Evolutionary conservation across 2,888 invertebrate genomes (phyloP), one percentile per base, ranked within the genome.

Genomic region (Chorisops tibialis): DNA sequence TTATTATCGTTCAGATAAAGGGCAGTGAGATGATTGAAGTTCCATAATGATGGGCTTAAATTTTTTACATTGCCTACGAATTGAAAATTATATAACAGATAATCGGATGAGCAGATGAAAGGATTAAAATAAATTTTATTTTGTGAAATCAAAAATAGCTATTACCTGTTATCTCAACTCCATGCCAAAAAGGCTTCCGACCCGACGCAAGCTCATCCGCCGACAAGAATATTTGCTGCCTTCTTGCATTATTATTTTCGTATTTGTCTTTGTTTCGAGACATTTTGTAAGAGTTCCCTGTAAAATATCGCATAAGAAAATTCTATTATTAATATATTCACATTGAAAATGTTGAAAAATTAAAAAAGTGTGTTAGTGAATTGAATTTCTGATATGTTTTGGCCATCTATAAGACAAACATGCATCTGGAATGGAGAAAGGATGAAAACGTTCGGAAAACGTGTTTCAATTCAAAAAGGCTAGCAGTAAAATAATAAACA

Each of bases 1-100:
- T 89, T 89, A 83, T 99, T 99, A 81, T 96, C 94, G 80, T 96
- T 96, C 75, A 98, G 84, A 81, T 96, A 96, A 73, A 99, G 83
- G 69, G 92, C 91, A 63, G 97, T 97, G 73, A 99, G 83, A 81
- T 97, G 93, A 69, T 88, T 85, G 80, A 95, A 84, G 78, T 90
- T 88, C 87, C 96, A 98, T 73, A 99, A 81, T 71, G 88, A 87
- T 37, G 94, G 91, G 80, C 95, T 94, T 72, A 99, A 81, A 78
- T 95, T 96, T 74, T 94, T 87, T 74, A 99, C 93, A 82, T 88
- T 89, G 80, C 98, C 98, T 93, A 83, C 12, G 68, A 61, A 24
- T 30, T 11, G 9, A 61, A 51, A 85, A 85, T 85, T 83, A n/a
- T n/a, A n/a, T n/a, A 84, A 84, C 83, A 69, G 83, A 80, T 72